A percentile compares a stretch with the other conserved stretches of the same genome.
These are phyloP conservation scores for Paragorgia papillata DNA, from an alignment of 92 coral and sea anemone genomes.

Conservation along the genomic window DNA sequence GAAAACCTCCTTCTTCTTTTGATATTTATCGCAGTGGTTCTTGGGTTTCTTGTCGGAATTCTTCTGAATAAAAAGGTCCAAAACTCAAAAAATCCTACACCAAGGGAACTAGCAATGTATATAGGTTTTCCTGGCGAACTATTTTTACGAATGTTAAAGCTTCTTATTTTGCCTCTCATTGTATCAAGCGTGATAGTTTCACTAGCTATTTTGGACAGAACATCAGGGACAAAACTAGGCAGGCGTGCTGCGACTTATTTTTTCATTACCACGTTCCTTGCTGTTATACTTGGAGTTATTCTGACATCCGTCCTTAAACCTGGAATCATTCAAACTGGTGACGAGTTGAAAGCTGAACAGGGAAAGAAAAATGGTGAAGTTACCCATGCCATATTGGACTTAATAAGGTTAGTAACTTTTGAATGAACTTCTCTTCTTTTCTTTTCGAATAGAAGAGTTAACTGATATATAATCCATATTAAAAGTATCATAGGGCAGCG, in stretches of 20 bases:
- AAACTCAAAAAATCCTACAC: neutral
- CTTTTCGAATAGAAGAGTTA: too few relatives aligned
- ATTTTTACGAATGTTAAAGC: conserved; percentile 84
- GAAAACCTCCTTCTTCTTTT: conserved; percentile 68
- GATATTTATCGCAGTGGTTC: conserved; percentile 65
- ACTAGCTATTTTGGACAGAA: conserved; percentile 77
- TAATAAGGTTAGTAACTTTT: neutral
- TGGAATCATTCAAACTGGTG: conserved; percentile 47
- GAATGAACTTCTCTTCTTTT: too few relatives aligned
- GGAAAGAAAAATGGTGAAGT: neutral
- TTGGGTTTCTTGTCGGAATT: conserved; percentile 75
- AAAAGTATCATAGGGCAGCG: too few relatives aligned
- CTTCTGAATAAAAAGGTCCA: conserved; percentile 67
- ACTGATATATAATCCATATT: too few relatives aligned
- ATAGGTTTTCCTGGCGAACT: conserved; percentile 88
- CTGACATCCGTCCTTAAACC: conserved; percentile 74
- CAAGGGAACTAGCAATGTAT: conserved; percentile 54
- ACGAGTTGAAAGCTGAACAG: neutral
- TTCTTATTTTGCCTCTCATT: conserved; percentile 75
- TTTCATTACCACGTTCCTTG: conserved; percentile 75
- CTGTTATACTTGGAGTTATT: conserved; percentile 79
- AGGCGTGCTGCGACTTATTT: conserved; percentile 67
- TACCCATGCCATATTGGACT: neutral
- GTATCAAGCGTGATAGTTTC: conserved; percentile 88
- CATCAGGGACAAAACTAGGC: conserved; percentile 73